These are phyloP conservation scores for Ceratosolen fusciceps DNA, from an alignment of 1,140 invertebrate genomes.

Conservation along the genomic window DNA sequence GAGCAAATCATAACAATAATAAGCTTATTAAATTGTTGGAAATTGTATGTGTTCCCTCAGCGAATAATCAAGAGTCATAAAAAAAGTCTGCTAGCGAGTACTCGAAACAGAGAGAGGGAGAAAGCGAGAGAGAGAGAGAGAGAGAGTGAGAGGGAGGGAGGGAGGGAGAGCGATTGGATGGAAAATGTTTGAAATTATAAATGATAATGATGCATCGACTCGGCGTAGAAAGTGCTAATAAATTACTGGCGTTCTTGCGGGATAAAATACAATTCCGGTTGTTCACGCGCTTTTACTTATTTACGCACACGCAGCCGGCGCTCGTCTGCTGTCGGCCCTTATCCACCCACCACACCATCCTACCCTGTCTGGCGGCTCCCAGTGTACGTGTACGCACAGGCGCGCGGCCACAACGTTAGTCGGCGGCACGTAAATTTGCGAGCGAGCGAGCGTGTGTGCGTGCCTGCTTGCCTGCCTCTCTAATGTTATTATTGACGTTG, in stretches of 20 bases:
- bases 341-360: too few species aligned
- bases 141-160: too few species aligned
- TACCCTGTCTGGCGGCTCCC: too few species aligned
- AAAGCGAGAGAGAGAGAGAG: too few species aligned
- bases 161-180: too few species aligned
- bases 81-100: too few species aligned
- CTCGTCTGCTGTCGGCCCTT: too few species aligned
- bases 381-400: not conserved
- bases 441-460: not conserved
- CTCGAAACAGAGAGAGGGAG: too few species aligned
- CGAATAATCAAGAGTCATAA: too few species aligned
- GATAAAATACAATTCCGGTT: slow-evolving; percentile 15
- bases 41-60: too few species aligned
- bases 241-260: slow-evolving; percentile 10
- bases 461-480: slow-evolving; percentile 23
- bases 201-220: not conserved
- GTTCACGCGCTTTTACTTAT: slow-evolving; percentile 30
- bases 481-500: slow-evolving; percentile 50
- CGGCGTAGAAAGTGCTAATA: not conserved
- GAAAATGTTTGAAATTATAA: not conserved
- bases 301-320: not conserved
- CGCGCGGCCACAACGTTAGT: not conserved
- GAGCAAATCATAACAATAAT: too few species aligned
- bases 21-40: too few species aligned
- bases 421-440: not conserved